These are phyloP conservation scores for Kradibia gibbosae DNA, from an alignment of 1,140 invertebrate genomes.

Conservation along the genomic window DNA sequence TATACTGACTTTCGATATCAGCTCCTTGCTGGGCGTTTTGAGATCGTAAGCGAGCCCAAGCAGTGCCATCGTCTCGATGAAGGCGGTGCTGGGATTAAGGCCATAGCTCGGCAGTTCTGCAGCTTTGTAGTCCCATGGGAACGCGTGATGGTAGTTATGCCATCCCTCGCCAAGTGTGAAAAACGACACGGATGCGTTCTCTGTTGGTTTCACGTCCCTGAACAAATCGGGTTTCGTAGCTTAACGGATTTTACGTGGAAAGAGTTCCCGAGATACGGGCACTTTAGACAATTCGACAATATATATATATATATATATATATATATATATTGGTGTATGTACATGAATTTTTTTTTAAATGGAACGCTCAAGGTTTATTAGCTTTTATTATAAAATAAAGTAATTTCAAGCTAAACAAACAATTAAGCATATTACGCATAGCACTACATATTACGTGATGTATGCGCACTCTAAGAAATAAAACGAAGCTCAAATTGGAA, in stretches of 20 bases:
- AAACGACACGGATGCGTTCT: constrained; percentile 70
- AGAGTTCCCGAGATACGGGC: neutral
- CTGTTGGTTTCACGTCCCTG: constrained; percentile 76
- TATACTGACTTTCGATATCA: constrained; percentile 55
- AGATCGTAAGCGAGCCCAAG: constrained; percentile 77
- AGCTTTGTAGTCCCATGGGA: constrained; percentile 79
- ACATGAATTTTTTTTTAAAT: too few relatives aligned
- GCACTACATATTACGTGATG: too few relatives aligned
- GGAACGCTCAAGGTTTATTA: too few relatives aligned
- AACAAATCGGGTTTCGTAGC: neutral
- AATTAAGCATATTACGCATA: neutral
- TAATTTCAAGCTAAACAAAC: neutral
- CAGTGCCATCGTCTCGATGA: constrained; percentile 76
- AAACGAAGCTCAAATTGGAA: neutral
- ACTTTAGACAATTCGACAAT: neutral
- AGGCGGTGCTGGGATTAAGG: constrained; percentile 75
- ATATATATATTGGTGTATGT: too few relatives aligned
- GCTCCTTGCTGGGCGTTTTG: constrained; percentile 60
- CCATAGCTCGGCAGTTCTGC: constrained; percentile 72
- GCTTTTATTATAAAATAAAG: neutral
- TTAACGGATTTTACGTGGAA: neutral
- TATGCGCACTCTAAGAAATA: neutral
- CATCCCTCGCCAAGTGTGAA: constrained; percentile 74
- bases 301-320: neutral
- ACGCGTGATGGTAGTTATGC: constrained; percentile 83